These are phyloP conservation scores for Macaria notata DNA, from an alignment of 2,888 invertebrate species.

Conservation along the genomic window DNA sequence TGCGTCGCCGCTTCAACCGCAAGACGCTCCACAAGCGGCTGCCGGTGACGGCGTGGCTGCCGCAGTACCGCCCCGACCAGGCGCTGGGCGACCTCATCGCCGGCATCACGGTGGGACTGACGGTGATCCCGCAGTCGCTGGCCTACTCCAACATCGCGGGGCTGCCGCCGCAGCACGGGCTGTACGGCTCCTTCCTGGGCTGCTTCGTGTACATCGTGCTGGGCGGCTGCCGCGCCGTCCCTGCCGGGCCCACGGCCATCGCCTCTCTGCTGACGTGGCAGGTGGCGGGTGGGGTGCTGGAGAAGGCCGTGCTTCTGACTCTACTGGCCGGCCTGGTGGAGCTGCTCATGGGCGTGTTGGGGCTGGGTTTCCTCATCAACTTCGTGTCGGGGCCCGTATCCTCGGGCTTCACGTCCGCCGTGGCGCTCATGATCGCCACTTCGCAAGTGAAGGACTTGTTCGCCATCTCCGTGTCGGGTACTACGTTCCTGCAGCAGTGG, in stretches of 20 bases:
- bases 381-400: constrained; percentile 95
- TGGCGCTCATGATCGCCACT: constrained; percentile 92
- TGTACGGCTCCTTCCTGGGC: constrained; percentile 96
- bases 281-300: constrained; percentile 85
- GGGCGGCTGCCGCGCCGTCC: constrained; percentile 96
- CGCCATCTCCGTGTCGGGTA: constrained; percentile 87
- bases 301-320: constrained; percentile 89
- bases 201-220: constrained; percentile 94
- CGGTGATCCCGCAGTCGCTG: constrained; percentile 95
- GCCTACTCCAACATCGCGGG: constrained; percentile 92
- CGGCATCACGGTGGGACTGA: constrained; percentile 95
- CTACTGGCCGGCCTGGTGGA: constrained; percentile 89
- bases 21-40: constrained; percentile 88
- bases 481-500: constrained; percentile 91
- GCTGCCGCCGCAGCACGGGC: constrained; percentile 91
- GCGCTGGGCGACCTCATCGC: constrained; percentile 94
- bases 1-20: constrained; percentile 83
- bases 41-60: constrained; percentile 90
- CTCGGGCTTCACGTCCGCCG: constrained; percentile 94
- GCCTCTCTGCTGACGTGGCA: constrained; percentile 93
- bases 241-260: constrained; percentile 96
- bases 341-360: constrained; percentile 90
- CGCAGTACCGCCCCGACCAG: constrained; percentile 85
- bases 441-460: constrained; percentile 94
- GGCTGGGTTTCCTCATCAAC: constrained; percentile 93